Evolutionary conservation across 1,140 invertebrate genomes (phyloP).

Genomic region (Drosophila lacteicornis): DNA sequence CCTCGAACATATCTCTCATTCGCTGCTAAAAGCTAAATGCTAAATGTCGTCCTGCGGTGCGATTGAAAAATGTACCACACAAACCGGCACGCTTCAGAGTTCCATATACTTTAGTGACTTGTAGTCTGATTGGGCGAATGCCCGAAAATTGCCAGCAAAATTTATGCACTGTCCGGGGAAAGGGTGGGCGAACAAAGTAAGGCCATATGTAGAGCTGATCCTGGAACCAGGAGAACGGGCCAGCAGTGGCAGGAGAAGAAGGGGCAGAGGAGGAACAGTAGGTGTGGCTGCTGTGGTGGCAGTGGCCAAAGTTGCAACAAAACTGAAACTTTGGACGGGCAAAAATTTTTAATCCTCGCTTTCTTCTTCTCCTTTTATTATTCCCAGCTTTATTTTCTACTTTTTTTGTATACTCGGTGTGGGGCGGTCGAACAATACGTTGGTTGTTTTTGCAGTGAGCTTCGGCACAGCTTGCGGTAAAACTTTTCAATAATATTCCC

Average conservation of each 20-base stretch:
- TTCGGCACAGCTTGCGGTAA: conserved; percentile 77
- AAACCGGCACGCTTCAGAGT: conserved; percentile 1
- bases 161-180: conserved; percentile 62
- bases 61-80: background rate
- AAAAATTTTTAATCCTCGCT: conserved; percentile 64
- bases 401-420: conserved; percentile 50
- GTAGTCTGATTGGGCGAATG: conserved; percentile 53
- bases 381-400: conserved; percentile 26
- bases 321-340: conserved; percentile 72
- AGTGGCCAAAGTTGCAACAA: conserved; percentile 79
- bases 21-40: no score
- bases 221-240: background rate
- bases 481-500: conserved; percentile 82
- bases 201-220: conserved; percentile 32
- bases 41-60: background rate
- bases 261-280: background rate
- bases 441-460: conserved; percentile 70
- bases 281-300: conserved; percentile 61
- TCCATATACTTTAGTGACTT: conserved; percentile 44
- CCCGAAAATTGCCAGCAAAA: conserved; percentile 66
- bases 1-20: background rate
- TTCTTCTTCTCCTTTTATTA: conserved; percentile 31
- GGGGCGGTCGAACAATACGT: conserved; percentile 64
- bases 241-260: no score
- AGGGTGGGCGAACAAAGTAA: conserved; percentile 13